Conservation (phyloP, 2,888 invertebrate species). For the Trichopoda pennipes region DNA sequence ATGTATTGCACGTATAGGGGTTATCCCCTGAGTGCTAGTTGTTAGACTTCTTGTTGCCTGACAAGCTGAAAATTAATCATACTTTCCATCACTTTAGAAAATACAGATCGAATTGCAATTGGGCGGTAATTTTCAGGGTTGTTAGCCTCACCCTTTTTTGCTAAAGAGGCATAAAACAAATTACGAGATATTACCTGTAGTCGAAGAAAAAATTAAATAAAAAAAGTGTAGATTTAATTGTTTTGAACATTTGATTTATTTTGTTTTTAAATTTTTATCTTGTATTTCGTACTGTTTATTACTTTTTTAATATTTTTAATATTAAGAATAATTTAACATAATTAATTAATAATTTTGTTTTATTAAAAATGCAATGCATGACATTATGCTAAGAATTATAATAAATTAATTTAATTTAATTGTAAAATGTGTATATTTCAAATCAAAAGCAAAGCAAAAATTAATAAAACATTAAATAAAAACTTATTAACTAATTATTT, state of each 20-base stretch:
- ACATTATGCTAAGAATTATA: conserved; percentile 35
- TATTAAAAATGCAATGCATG: conserved; percentile 23
- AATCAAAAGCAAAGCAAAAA: conserved; percentile 30
- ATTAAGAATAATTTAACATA: conserved; percentile 67
- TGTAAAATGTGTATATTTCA: conserved; percentile 4
- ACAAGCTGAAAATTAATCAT: too few relatives aligned
- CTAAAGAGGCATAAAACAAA: too few relatives aligned
- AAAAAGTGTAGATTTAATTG: conserved; percentile 59
- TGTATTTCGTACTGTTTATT: conserved; percentile 62
- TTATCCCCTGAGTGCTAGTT: too few relatives aligned
- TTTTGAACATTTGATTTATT: conserved; percentile 77
- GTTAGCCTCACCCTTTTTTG: too few relatives aligned
- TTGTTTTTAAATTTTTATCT: conserved; percentile 64
- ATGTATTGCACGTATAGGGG: too few relatives aligned
- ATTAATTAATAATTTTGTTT: conserved; percentile 51
- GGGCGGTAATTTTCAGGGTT: too few relatives aligned
- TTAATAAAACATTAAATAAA: conserved; percentile 43
- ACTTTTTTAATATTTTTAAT: conserved; percentile 61
- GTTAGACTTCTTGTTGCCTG: too few relatives aligned
- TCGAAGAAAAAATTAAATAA: too few relatives aligned
- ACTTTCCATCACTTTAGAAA: too few relatives aligned
- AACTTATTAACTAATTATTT: conserved; percentile 28
- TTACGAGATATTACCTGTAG: too few relatives aligned
- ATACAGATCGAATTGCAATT: too few relatives aligned
- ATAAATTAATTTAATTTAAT: conserved; percentile 38